These are phyloP conservation scores for Drosophila nigromelanica DNA, from an alignment of 1,140 invertebrate species.

Conservation along the genomic window DNA sequence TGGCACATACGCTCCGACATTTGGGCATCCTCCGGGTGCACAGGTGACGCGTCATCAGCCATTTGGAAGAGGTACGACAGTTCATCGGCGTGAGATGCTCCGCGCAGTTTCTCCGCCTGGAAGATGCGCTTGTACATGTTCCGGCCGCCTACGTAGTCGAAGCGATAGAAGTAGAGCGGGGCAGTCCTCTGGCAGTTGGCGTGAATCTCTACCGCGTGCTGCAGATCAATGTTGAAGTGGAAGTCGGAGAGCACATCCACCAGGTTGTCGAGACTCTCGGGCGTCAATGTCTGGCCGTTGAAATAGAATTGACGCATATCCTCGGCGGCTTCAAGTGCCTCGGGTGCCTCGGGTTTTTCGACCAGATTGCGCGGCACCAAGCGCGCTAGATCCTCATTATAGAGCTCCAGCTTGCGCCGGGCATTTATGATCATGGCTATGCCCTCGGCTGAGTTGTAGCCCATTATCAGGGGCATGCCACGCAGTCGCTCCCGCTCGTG, in stretches of 20 bases:
- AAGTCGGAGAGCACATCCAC: conserved; percentile 65
- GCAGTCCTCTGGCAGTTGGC: conserved; percentile 51
- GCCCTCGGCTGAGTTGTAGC: conserved; percentile 72
- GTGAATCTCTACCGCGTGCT: conserved; percentile 65
- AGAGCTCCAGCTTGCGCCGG: conserved; percentile 52
- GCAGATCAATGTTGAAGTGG: conserved; percentile 67
- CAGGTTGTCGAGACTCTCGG: conserved; percentile 53
- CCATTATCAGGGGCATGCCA: conserved; percentile 69
- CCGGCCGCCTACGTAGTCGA: conserved; percentile 85
- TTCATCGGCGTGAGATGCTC: conserved; percentile 86
- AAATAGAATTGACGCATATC: conserved; percentile 73
- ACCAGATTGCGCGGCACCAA: conserved; percentile 64
- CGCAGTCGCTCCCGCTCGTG: conserved; percentile 40
- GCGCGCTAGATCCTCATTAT: conserved; percentile 59
- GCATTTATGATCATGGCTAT: conserved; percentile 56
- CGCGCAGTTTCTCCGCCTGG: conserved; percentile 81
- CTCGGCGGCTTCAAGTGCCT: conserved; percentile 39
- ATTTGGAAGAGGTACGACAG: conserved; percentile 87
- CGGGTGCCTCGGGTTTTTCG: conserved; percentile 23
- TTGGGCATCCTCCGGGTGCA: conserved; percentile 83
- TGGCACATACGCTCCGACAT: conserved; percentile 85
- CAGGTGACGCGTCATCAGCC: conserved; percentile 83
- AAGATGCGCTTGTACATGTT: conserved; percentile 85
- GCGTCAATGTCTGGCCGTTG: conserved; percentile 44
- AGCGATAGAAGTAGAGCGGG: conserved; percentile 84